Percentiles rank a stretch among this genome's conserved stretches.
These are phyloP conservation scores for Bufo gargarizans DNA, from an alignment of 2,113 vertebrate species.

Conservation along the genomic window DNA sequence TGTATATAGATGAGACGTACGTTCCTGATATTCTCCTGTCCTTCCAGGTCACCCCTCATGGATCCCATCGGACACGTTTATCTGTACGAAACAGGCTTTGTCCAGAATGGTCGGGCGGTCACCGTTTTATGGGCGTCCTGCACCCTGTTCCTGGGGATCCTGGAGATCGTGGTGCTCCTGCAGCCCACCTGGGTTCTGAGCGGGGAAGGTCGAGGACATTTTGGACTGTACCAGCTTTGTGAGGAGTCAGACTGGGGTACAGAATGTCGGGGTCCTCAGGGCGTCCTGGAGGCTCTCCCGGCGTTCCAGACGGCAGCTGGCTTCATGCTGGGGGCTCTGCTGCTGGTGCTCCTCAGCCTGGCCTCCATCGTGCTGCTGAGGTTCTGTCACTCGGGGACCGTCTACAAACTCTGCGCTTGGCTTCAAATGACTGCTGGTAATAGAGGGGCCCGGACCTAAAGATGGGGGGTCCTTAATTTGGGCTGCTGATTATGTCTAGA, in stretches of 20 bases:
- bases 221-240: conserved; percentile 83
- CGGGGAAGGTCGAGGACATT: conserved; percentile 65
- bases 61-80: conserved; percentile 71
- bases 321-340: conserved; percentile 78
- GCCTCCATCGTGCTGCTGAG: conserved; percentile 78
- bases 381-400: conserved; percentile 79
- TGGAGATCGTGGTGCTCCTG: conserved; percentile 80
- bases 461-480: neutral
- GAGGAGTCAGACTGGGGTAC: conserved; percentile 73
- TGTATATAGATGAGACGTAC: neutral
- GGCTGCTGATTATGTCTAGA: neutral
- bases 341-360: conserved; percentile 78
- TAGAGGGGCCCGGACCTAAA: neutral
- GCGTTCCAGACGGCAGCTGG: conserved; percentile 80
- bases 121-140: conserved; percentile 81
- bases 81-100: conserved; percentile 81
- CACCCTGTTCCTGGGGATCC: conserved; percentile 79
- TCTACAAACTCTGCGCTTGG: conserved; percentile 85
- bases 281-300: conserved; percentile 76
- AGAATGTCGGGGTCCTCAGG: conserved; percentile 76
- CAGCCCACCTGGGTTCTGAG: conserved; percentile 80
- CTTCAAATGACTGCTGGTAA: conserved; percentile 81
- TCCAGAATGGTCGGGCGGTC: conserved; percentile 78
- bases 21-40: neutral
- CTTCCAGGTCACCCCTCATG: conserved; percentile 37